Conservation (phyloP, 2,797 vertebrate genomes). For the Urophycis tenuis region DNA sequence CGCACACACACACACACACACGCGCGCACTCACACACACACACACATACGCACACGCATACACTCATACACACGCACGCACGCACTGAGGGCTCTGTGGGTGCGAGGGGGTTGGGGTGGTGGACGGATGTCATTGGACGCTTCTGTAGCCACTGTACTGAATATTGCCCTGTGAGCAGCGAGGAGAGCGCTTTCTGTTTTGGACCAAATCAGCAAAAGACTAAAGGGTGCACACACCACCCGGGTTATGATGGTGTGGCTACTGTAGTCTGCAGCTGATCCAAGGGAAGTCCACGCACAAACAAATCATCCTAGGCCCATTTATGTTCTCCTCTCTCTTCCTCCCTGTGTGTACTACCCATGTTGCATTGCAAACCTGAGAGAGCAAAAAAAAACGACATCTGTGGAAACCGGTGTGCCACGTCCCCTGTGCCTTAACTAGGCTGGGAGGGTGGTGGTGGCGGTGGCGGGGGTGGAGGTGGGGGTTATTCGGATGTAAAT, state of each 20-base stretch:
- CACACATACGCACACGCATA: not conserved
- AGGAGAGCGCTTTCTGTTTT: not conserved
- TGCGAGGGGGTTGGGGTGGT: not conserved
- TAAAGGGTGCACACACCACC: conserved; percentile 4
- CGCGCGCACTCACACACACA: no score
- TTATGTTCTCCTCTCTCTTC: not conserved
- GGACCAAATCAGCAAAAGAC: conserved; percentile 25
- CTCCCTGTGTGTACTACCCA: conserved; percentile 34
- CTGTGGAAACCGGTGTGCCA: conserved; percentile 34
- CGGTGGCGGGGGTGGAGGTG: not conserved
- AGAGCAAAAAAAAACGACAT: conserved; percentile 30
- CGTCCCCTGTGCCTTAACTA: conserved; percentile 34
- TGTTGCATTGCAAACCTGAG: conserved; percentile 45
- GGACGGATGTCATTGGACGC: not conserved
- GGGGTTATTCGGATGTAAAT: conserved; percentile 27
- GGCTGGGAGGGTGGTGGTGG: conserved; percentile 22
- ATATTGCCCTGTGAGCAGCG: not conserved
- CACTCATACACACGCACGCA: not conserved
- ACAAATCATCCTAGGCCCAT: conserved; percentile 13
- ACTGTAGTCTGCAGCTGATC: conserved; percentile 10
- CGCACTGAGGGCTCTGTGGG: not conserved
- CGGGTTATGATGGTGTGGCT: not conserved
- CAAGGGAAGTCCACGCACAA: conserved; percentile 3
- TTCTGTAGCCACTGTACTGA: not conserved
- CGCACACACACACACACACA: no score